Evolutionary conservation across 2,797 vertebrate species (phyloP), one percentile per base, ranked within the genome.

Genomic region (Brotula barbata): DNA sequence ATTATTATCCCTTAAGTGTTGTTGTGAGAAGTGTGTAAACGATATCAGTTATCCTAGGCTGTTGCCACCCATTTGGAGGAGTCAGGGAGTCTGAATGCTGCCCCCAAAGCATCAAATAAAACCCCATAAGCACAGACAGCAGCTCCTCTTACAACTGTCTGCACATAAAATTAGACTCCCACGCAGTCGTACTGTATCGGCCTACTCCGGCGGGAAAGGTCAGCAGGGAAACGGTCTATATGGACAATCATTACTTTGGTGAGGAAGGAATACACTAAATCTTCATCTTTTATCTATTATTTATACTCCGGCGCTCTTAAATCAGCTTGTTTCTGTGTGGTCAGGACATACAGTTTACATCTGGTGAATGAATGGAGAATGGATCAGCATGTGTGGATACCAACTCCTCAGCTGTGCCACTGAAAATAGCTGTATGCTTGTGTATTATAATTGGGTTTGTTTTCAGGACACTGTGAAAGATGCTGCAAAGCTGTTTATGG

Each of bases 91-190:
- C 75, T 63, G 44, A 68, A n/a, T 5, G 7, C n/a, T 34, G 55
- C 44, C 55, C 73, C 73, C 60, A 44, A 42, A 73, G 65, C 55
- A 56, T 13, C 0, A 15, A 70, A 61, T 53, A 58, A 44, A 69
- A 58, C 67, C 33, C 58, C 80, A 65, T 80, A 68, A 84, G 77
- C 63, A 19, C 58, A 54, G 64, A 74, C 1, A 54, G 53, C 76
- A 68, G 78, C 84, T 89, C 86, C 17, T 1, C 78, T 85, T 85
- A 64, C 88, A 87, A 83, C 85, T 85, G 85, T 83, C 80, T 79
- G 80, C 63, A 6, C 31, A 48, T 66, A 83, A 75, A 82, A 81
- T 85, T 84, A 86, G 85, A 81, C 54, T 50, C 57, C 17, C 58
- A 64, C 59, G 67, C 80, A 53, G 69, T 62, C 15, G 1, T 20